phyloP scores from a whole-genome alignment of 2,797 vertebrate species.

The Anableps anableps region DNA sequence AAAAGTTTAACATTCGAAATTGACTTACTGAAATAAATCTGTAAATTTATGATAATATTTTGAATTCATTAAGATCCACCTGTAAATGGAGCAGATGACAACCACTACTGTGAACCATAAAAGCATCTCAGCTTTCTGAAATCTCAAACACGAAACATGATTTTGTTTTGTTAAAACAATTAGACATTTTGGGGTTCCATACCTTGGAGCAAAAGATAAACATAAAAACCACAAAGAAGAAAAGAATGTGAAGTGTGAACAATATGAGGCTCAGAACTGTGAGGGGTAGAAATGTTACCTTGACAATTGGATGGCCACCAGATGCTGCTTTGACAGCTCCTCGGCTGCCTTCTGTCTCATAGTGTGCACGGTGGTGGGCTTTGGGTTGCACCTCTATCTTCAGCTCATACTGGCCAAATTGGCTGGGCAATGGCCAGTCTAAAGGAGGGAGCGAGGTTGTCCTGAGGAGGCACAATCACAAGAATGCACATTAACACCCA shows the following conservation, averaged over 20 bases:
- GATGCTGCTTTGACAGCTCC: constrained; percentile 96
- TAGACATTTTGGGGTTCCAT: neutral
- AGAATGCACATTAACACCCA: constrained; percentile 41
- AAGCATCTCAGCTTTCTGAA: neutral
- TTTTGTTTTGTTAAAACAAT: constrained; percentile 20
- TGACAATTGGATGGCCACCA: constrained; percentile 95
- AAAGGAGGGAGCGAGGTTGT: constrained; percentile 96
- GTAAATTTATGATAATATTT: neutral
- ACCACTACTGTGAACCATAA: neutral
- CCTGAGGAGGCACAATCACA: constrained; percentile 79
- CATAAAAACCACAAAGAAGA: neutral
- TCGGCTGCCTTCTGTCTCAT: constrained; percentile 98
- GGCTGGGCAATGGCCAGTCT: constrained; percentile 95
- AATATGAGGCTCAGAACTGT: neutral
- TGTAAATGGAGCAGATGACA: neutral
- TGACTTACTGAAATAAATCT: neutral
- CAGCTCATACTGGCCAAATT: constrained; percentile 94
- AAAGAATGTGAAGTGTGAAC: neutral
- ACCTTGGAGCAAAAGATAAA: neutral
- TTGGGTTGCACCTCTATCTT: constrained; percentile 99
- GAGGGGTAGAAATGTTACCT: constrained; percentile 82
- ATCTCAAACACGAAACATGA: neutral
- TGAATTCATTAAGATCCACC: neutral
- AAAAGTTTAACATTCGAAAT: neutral
- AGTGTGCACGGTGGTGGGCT: constrained; percentile 98